Evolutionary conservation across 2,113 vertebrate genomes (phyloP), one percentile per base, ranked within the genome.

Genomic region (Thunnus thynnus): DNA sequence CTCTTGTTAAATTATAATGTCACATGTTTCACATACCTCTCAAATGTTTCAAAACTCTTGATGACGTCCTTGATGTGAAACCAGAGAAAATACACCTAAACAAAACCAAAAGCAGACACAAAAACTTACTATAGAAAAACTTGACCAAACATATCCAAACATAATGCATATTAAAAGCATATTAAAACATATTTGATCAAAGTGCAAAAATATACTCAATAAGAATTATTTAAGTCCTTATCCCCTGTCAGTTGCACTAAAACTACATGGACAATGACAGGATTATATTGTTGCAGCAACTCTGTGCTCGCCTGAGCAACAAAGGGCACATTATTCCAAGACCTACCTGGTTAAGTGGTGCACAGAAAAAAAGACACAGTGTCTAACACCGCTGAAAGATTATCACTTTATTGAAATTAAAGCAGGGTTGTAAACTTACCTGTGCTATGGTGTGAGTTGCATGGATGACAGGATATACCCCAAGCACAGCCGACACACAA

Each of bases 31-130:
- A 69, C 76, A 50, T 96, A 99, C 98, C 98, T 99, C 93, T 98
- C 98, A 89, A 98, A 95, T 2, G 96, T 99, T 92, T 99, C 97
- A 91, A 97, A 97, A 84, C 96, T 97, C 91, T 98, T 97, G 94
- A 99, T 97, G 90, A 99, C 90, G 72, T 99, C 98, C 87, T 98
- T 98, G 64, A 98, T 96, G 61, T 99, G 97, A 76, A 97, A 98
- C 98, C 98, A 99, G 57, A 99, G 95, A 86, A 99, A 99, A 92
- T 98, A 96, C 3, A 99, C 98, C 98, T 99, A 36, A 86, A 92
- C 9, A 63, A 83, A 83, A 83, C 10, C 6, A 54, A 69, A 72
- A 56, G 32, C 9, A 69, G 50, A 25, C 13, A 60, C n/a, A 67
- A 18, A 80, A 64, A 5, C 0, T 68, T 1, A 27, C 5, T 18